A percentile compares a stretch with the other conserved stretches of the same genome.
phyloP scores from a whole-genome alignment of 64 coral and sea anemone genomes.

The Montipora sp. region DNA sequence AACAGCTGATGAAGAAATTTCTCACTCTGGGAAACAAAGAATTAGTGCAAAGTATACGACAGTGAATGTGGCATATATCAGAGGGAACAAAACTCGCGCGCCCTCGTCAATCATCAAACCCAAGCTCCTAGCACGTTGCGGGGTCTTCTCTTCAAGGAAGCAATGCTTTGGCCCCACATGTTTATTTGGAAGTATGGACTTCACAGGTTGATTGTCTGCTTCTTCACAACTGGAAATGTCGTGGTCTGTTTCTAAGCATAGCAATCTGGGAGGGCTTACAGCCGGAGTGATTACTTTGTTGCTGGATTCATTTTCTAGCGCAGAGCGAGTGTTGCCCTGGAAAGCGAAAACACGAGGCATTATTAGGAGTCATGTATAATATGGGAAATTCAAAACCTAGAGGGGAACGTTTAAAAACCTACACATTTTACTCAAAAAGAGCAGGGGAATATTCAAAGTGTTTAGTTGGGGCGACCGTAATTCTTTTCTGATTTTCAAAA shows the following conservation, averaged over 20 bases:
- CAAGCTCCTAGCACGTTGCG: not conserved
- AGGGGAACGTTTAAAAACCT: no score
- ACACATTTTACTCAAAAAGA: no score
- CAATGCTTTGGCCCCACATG: not conserved
- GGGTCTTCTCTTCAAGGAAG: not conserved
- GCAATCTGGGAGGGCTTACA: not conserved
- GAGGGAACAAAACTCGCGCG: not conserved
- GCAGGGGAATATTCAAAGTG: no score
- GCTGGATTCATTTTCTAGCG: no score
- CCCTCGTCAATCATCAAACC: constrained; percentile 1
- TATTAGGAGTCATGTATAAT: no score
- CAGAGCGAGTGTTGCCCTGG: no score
- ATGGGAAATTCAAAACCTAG: no score
- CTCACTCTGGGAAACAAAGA: no score
- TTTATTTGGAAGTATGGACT: not conserved
- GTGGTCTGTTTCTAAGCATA: not conserved
- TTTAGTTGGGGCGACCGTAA: no score
- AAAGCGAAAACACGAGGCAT: no score
- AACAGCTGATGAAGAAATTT: no score
- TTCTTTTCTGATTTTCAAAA: no score
- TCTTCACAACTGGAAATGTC: not conserved
- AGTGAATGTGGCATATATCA: not conserved
- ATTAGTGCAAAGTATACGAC: not conserved
- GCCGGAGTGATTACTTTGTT: not conserved
- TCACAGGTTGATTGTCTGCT: not conserved